Percentiles rank a stretch among this genome's conserved stretches.
phyloP scores from a whole-genome alignment of 1,140 invertebrate genomes.

The Papilio dardanus region DNA sequence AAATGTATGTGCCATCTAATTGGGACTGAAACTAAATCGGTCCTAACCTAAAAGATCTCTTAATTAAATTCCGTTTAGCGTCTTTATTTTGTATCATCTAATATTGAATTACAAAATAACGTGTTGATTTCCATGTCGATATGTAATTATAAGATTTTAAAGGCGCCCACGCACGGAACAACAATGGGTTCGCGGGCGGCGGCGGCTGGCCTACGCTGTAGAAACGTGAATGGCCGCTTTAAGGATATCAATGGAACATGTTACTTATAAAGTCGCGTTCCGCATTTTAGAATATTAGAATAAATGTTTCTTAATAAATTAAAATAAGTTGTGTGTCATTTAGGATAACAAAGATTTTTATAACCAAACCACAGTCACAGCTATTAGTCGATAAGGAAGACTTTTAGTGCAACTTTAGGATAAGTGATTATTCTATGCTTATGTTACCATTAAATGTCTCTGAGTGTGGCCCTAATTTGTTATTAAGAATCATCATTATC shows the following conservation, averaged over 20 bases:
- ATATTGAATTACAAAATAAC: slow-evolving; percentile 36
- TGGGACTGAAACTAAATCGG: slow-evolving; percentile 23
- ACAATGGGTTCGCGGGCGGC: slow-evolving; percentile 46
- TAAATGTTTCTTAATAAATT: background rate
- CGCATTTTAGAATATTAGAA: slow-evolving; percentile 7
- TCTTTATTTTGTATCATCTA: background rate
- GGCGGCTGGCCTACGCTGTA: slow-evolving; percentile 42
- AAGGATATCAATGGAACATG: slow-evolving; percentile 28
- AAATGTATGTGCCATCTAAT: slow-evolving; percentile 21
- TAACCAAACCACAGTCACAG: no score
- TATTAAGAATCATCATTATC: no score
- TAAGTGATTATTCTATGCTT: no score
- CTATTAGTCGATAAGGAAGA: no score
- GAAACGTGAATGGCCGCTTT: slow-evolving; percentile 15
- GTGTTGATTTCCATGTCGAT: slow-evolving; percentile 48
- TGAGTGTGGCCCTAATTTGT: no score
- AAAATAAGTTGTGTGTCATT: slow-evolving; percentile 15
- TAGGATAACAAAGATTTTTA: no score
- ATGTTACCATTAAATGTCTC: no score
- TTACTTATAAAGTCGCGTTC: slow-evolving; percentile 26
- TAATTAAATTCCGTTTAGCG: slow-evolving; percentile 26
- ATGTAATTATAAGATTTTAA: slow-evolving; percentile 50
- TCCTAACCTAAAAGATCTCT: slow-evolving; percentile 17
- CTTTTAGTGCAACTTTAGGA: no score
- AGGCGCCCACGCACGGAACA: slow-evolving; percentile 43